phyloP scores from a whole-genome alignment of 2,888 invertebrate genomes.

The Palloptera scutellata region DNA sequence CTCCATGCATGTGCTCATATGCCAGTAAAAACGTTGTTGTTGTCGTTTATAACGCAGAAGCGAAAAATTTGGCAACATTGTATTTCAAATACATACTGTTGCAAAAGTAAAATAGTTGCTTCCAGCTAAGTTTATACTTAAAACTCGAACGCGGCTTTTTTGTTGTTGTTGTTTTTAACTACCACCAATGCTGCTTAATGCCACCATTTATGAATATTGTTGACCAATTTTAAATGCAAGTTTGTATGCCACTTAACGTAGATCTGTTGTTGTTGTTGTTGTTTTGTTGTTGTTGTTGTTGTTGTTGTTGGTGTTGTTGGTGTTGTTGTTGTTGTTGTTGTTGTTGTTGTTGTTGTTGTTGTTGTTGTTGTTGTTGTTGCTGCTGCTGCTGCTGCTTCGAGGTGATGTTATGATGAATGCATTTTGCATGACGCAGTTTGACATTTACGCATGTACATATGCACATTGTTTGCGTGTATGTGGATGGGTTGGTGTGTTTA shows the following conservation, averaged over 20 bases:
- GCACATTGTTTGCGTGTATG: not conserved
- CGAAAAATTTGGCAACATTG: no score
- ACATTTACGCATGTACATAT: not conserved
- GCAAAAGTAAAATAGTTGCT: no score
- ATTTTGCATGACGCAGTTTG: not conserved
- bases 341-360: slow-evolving; percentile 12
- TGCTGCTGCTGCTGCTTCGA: not conserved
- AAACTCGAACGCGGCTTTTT: no score
- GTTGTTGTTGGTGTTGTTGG: slow-evolving; percentile 3
- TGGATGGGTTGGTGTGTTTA: not conserved
- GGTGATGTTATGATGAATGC: not conserved
- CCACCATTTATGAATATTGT: no score
- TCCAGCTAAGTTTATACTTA: no score
- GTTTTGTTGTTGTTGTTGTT: slow-evolving; percentile 7
- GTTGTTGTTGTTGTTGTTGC: slow-evolving; percentile 4
- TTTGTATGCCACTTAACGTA: no score
- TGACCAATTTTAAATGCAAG: no score
- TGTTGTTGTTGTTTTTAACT: no score
- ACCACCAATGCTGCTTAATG: no score
- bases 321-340: slow-evolving; percentile 20
- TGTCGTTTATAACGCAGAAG: no score
- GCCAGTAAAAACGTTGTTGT: no score
- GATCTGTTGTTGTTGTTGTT: not conserved
- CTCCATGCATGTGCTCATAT: slow-evolving; percentile 21
- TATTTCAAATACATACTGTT: no score